Conservation (phyloP, 2,888 invertebrate species). For the Drosophila kanekoi region DNA sequence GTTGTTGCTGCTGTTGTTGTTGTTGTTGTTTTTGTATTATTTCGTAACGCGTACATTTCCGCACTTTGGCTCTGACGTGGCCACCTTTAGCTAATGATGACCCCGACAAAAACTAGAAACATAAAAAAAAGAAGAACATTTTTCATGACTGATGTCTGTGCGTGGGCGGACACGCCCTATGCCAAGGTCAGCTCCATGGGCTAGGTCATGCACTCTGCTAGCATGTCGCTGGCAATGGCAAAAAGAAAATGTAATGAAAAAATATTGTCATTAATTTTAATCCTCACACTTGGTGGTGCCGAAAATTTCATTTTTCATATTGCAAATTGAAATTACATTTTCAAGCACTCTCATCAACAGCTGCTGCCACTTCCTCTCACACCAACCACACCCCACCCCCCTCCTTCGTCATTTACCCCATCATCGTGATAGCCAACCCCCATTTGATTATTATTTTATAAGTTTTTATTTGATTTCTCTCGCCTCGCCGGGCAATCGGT, state of each 20-base stretch:
- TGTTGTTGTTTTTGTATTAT: neutral
- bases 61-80: conserved; percentile 38
- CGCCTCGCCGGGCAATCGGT: conserved; percentile 40
- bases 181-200: conserved; percentile 47
- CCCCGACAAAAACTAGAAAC: neutral
- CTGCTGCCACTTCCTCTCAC: conserved; percentile 1
- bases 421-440: conserved; percentile 5
- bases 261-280: conserved; percentile 65
- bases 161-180: conserved; percentile 38
- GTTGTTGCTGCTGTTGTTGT: too few species aligned
- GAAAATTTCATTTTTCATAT: conserved; percentile 74
- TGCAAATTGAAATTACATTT: conserved; percentile 77
- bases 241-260: neutral
- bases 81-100: conserved; percentile 24
- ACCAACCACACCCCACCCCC: too few species aligned
- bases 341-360: conserved; percentile 41
- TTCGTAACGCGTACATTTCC: conserved; percentile 45
- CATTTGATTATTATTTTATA: conserved; percentile 40
- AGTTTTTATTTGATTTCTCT: conserved; percentile 43
- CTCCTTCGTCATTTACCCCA: neutral
- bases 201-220: conserved; percentile 51
- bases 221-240: neutral
- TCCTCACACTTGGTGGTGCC: conserved; percentile 43
- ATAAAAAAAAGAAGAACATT: conserved; percentile 20
- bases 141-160: conserved; percentile 27